A percentile compares a stretch with the other conserved stretches of the same genome.
Conservation (phyloP, 2,888 invertebrate species). For the Cristatella mucedo region DNA sequence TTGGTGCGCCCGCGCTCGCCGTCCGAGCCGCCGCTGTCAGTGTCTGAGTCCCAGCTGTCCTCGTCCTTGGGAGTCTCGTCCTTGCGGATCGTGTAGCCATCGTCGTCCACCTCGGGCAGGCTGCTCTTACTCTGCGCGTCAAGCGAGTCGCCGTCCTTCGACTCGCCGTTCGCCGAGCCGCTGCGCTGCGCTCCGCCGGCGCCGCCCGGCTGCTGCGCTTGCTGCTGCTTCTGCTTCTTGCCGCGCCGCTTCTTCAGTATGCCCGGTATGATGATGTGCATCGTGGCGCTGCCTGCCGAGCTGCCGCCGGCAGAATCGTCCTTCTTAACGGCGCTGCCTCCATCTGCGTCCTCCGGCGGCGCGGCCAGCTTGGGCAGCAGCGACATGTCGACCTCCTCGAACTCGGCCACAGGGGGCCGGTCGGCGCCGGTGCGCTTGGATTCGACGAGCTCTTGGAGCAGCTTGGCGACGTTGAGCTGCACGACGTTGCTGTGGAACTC, state of each 20-base stretch:
- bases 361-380: conserved; percentile 23
- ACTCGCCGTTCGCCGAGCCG: no score
- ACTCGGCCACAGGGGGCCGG: conserved; percentile 59
- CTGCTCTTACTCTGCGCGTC: not conserved
- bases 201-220: no score
- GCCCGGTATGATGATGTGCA: no score
- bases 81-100: conserved; percentile 77
- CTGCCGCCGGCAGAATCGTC: no score
- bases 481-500: conserved; percentile 81
- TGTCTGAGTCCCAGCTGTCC: conserved; percentile 3
- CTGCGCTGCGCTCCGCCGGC: no score
- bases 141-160: conserved; percentile 2
- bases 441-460: conserved; percentile 75
- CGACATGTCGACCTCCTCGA: conserved; percentile 41
- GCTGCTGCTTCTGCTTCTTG: no score
- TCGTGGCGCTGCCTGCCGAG: no score
- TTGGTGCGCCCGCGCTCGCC: no score
- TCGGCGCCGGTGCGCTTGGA: conserved; percentile 83
- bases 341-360: no score
- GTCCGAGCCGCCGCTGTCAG: conserved; percentile 3
- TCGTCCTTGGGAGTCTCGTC: conserved; percentile 32
- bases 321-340: no score
- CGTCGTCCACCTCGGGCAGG: conserved; percentile 56
- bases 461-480: conserved; percentile 76
- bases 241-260: no score